phyloP scores from a whole-genome alignment of 2,888 invertebrate genomes.

The Onthophagus sagittarius region DNA sequence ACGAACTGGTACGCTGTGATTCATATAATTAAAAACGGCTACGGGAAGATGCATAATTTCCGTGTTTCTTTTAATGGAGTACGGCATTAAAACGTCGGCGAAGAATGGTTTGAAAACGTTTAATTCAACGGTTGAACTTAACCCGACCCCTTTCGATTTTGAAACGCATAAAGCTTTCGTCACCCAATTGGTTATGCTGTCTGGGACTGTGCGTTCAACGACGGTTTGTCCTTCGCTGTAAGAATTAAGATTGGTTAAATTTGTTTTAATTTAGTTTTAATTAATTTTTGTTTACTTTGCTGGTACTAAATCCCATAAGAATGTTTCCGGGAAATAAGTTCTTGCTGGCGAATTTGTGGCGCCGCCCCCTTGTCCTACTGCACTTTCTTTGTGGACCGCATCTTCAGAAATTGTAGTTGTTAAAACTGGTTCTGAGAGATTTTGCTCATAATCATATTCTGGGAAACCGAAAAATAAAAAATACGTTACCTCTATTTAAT shows the following conservation, averaged over 20 bases:
- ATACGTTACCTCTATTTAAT: background rate
- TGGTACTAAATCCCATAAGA: slow-evolving; percentile 62
- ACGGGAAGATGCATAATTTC: slow-evolving; percentile 64
- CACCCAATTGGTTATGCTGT: slow-evolving; percentile 61
- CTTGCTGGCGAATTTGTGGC: slow-evolving; percentile 41
- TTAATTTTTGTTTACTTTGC: slow-evolving; percentile 32
- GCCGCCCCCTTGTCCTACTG: slow-evolving; percentile 32
- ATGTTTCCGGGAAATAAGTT: slow-evolving; percentile 58
- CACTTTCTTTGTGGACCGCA: background rate
- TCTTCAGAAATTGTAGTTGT: background rate
- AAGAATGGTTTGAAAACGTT: slow-evolving; percentile 70
- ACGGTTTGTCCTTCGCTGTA: slow-evolving; percentile 45
- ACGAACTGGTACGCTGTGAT: slow-evolving; percentile 64
- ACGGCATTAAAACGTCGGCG: slow-evolving; percentile 65
- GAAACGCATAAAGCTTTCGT: slow-evolving; percentile 57
- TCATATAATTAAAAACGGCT: slow-evolving; percentile 69
- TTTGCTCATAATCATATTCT: background rate
- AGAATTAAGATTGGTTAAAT: slow-evolving; percentile 1
- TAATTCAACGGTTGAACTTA: slow-evolving; percentile 38
- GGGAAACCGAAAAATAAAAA: background rate
- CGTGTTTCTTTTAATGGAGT: slow-evolving; percentile 58
- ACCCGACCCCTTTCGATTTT: slow-evolving; percentile 43
- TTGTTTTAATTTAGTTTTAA: background rate
- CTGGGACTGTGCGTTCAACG: slow-evolving; percentile 51
- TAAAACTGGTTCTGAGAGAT: background rate